Percentiles rank a stretch among this genome's conserved stretches.
phyloP scores from a whole-genome alignment of 2,888 invertebrate species.

The Lycocerus yunnanus region DNA sequence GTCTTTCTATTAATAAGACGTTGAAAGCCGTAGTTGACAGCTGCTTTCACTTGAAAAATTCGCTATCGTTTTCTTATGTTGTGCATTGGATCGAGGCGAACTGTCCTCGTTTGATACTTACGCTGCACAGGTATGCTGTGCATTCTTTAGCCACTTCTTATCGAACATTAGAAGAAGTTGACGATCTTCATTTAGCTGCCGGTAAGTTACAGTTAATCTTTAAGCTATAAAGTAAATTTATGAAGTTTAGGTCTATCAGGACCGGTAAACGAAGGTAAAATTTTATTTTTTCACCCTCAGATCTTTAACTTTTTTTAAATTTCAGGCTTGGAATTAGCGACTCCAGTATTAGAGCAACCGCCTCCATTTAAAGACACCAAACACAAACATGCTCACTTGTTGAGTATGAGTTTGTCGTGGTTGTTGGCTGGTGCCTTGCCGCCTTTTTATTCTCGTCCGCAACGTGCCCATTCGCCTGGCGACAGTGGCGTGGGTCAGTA shows the following conservation, averaged over 20 bases:
- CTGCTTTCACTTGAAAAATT: slow-evolving; percentile 80
- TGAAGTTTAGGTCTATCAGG: neutral
- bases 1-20: slow-evolving; percentile 68
- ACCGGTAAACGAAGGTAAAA: neutral
- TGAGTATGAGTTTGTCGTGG: slow-evolving; percentile 55
- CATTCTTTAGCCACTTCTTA: slow-evolving; percentile 65
- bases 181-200: slow-evolving; percentile 47
- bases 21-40: slow-evolving; percentile 74
- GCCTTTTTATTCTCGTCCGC: slow-evolving; percentile 51
- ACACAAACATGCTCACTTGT: slow-evolving; percentile 48
- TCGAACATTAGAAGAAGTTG: slow-evolving; percentile 52
- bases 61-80: slow-evolving; percentile 75
- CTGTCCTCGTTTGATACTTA: slow-evolving; percentile 74
- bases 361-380: slow-evolving; percentile 53
- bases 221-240: neutral
- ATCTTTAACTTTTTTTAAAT: neutral
- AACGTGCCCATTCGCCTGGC: slow-evolving; percentile 51
- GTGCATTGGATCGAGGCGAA: slow-evolving; percentile 82
- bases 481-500: slow-evolving; percentile 49
- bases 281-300: neutral
- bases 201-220: slow-evolving; percentile 40
- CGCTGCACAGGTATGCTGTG: slow-evolving; percentile 68
- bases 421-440: slow-evolving; percentile 53
- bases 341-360: slow-evolving; percentile 71
- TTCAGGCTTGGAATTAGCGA: slow-evolving; percentile 68